Evolutionary conservation across 2,113 vertebrate species (phyloP), one percentile per base, ranked within the genome.

Genomic region (Triplophysa rosa): DNA sequence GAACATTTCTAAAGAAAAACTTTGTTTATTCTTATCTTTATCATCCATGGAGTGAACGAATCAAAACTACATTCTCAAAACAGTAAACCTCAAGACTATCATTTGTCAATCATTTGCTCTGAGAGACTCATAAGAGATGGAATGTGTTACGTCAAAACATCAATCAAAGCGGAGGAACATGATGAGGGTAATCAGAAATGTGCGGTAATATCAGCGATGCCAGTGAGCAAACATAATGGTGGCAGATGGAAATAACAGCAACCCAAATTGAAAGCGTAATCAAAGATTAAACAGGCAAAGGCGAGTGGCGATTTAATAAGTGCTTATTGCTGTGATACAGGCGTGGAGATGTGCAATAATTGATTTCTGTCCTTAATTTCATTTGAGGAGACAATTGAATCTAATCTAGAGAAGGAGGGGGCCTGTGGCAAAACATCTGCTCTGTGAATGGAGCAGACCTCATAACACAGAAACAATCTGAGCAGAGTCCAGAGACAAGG

Each of bases 351-450:
- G 63, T 61, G 62, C 67, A 80, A 73, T 87, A 85, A 87, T 87
- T 85, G 84, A 85, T 87, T 85, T 84, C 80, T 85, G 82, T 82
- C 80, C 84, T 79, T 87, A 87, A 85, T 82, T 52, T 87, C 78
- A 80, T 67, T 81, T 83, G 64, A 80, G 67, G 82, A 87, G 81
- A 87, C 84, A 82, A 83, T 87, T 85, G 82, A 85, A 87, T 87
- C 80, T 87, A 85, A 87, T 87, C 86, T 81, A 72, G n/a, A 16
- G 68, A 78, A 56, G 61, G 59, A 40, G 47, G 64, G 54, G 80
- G 68, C 59, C 58, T 66, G 64, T 66, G 77, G 79, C 68, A 64
- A 62, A 70, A 52, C 68, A 62, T 75, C 67, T 70, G 47, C 73
- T 58, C 62, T 24, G 58, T 40, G 26, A 37, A 59, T 70, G 64